Conservation (phyloP, 92 coral and sea anemone species). For the Micromussa lordhowensis region DNA sequence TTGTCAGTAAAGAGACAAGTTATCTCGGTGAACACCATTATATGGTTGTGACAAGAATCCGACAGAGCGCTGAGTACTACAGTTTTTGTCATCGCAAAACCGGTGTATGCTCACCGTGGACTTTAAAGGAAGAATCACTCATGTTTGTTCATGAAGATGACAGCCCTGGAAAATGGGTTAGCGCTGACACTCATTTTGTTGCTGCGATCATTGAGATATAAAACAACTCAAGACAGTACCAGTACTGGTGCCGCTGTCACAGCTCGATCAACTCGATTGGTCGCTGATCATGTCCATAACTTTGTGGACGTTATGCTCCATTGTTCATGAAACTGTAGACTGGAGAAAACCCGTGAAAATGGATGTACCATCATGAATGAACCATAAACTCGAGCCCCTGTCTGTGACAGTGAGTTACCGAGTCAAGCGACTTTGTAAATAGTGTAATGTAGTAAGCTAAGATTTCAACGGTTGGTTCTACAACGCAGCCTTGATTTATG, state of each 20-base stretch:
- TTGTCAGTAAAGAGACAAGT: conserved; percentile 69
- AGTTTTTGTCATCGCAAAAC: conserved; percentile 51
- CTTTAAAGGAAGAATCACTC: conserved; percentile 44
- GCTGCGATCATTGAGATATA: conserved; percentile 65
- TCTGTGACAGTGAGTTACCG: neutral
- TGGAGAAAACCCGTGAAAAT: neutral
- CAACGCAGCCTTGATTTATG: neutral
- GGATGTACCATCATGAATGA: neutral
- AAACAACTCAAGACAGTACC: neutral
- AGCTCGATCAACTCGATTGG: neutral
- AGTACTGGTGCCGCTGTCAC: neutral
- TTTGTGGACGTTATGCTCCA: neutral
- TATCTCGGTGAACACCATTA: conserved; percentile 59
- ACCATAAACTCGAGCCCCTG: neutral
- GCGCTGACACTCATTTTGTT: conserved; percentile 68
- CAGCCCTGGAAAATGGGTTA: conserved; percentile 76
- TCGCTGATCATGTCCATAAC: neutral
- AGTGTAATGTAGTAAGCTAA: conserved; percentile 19
- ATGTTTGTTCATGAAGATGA: conserved; percentile 65
- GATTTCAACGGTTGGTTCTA: neutral
- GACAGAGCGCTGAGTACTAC: conserved; percentile 63
- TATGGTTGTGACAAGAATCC: conserved; percentile 72
- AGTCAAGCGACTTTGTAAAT: conserved; percentile 10
- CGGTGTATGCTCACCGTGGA: conserved; percentile 68
- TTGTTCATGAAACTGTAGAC: neutral